A percentile compares a stretch with the other conserved stretches of the same genome.
These are phyloP conservation scores for Lepidotrigona ventralis DNA, from an alignment of 1,140 invertebrate species.

Conservation along the genomic window DNA sequence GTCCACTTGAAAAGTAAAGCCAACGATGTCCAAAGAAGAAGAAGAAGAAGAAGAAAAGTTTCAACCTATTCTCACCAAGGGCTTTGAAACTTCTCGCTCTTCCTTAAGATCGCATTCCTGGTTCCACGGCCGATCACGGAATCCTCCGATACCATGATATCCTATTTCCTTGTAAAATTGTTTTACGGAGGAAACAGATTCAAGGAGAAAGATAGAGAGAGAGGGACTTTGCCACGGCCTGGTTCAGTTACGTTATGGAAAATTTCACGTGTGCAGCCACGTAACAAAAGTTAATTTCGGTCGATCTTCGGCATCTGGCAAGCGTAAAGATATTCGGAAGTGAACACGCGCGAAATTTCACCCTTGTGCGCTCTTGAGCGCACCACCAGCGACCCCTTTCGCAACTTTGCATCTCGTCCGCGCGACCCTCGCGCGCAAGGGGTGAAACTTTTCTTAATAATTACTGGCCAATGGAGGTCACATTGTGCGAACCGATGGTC, in stretches of 20 bases:
- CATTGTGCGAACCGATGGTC: slow-evolving; percentile 55
- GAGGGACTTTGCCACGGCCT: background rate
- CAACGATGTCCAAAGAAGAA: background rate
- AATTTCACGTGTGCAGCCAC: slow-evolving; percentile 8
- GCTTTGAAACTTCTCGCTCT: background rate
- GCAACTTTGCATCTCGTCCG: slow-evolving; percentile 46
- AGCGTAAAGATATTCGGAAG: slow-evolving; percentile 12
- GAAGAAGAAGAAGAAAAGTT: background rate
- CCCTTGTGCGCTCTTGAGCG: slow-evolving; percentile 25
- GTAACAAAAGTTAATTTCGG: slow-evolving; percentile 43
- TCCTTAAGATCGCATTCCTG: background rate
- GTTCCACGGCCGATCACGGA: background rate
- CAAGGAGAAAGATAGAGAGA: too few species aligned
- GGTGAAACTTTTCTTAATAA: slow-evolving; percentile 62
- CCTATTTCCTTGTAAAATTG: background rate
- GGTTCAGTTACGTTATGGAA: background rate
- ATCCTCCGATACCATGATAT: background rate
- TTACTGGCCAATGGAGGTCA: slow-evolving; percentile 59
- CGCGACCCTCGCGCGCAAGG: slow-evolving; percentile 53
- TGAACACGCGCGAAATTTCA: slow-evolving; percentile 58
- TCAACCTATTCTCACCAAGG: background rate
- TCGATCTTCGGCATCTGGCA: slow-evolving; percentile 53
- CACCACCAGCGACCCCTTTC: slow-evolving; percentile 43
- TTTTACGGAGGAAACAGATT: background rate
- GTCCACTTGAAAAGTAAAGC: background rate